Evolutionary conservation across 2,797 vertebrate species (phyloP), one percentile per base, ranked within the genome.

Genomic region (Sylvilagus floridanus): DNA sequence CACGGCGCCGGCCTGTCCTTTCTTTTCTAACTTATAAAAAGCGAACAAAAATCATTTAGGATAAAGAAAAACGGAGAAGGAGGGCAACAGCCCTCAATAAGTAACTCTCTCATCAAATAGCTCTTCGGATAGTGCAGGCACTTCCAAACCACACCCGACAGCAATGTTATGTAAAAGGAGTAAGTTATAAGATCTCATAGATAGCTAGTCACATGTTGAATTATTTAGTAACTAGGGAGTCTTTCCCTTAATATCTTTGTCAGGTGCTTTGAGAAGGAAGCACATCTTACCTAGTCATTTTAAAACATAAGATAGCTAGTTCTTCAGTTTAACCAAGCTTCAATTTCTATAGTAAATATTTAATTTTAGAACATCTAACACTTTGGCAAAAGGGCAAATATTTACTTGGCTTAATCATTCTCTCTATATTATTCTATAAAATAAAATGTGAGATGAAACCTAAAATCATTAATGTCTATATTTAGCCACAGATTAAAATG

Each of bases 191-290:
- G 69, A 98, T 97, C 98, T 96, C 97, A 96, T 86, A 97, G 87
- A 98, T 96, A 97, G 65, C 42, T 66, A 94, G 98, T 97, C 97
- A 96, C 96, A 92, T 71, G 93, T 79, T 97, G 96, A 98, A 98
- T 98, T 98, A 98, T 98, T 98, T 96, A 95, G 97, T 84, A 97
- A 97, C 91, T 95, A 98, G 90, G 96, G 92, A 84, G 84, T 32
- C 95, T 97, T 98, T 97, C 90, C 94, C 83, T 75, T 95, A 93
- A 81, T 5, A 77, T 71, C 88, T 88, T 42, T 78, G 62, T 92
- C 86, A 93, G 35, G 47, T 85, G 30, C 66, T 96, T 50, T 93
- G 37, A 86, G 88, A 90, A 47, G 91, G 84, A 98, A 97, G 97
- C 97, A 95, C 93, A 96, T 94, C 97, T 97, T 91, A 97, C 97